A percentile compares a stretch with the other conserved stretches of the same genome.
phyloP scores from a whole-genome alignment of 2,113 vertebrate species.

The Gnathonemus echidnorhynchus region DNA sequence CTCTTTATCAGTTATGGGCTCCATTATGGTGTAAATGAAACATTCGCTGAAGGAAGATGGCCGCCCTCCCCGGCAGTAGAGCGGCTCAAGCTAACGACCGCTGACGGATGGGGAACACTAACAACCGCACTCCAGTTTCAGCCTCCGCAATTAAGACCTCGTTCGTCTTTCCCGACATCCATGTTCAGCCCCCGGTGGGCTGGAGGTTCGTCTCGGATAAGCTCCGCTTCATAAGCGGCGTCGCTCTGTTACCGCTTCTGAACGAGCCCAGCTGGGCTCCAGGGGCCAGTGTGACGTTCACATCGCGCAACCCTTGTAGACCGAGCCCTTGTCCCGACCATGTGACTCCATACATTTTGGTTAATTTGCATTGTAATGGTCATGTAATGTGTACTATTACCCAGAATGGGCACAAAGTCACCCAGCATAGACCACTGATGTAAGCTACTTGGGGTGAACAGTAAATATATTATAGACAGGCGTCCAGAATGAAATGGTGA shows the following conservation, averaged over 20 bases:
- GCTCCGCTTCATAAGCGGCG: background rate
- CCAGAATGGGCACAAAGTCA: background rate
- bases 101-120: conserved; percentile 2
- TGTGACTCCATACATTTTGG: background rate
- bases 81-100: background rate
- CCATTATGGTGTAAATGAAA: background rate
- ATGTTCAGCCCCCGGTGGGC: background rate
- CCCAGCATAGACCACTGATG: background rate
- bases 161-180: background rate
- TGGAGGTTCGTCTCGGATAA: background rate
- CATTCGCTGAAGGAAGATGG: background rate
- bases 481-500: background rate
- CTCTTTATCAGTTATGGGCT: background rate
- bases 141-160: background rate
- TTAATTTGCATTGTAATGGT: background rate
- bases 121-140: background rate
- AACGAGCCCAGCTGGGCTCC: background rate
- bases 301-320: background rate
- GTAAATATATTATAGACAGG: background rate
- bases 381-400: background rate
- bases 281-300: background rate
- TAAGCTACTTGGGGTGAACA: background rate
- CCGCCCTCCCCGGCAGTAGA: background rate
- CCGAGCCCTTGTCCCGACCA: background rate
- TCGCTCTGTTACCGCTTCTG: background rate